Evolutionary conservation across 2,888 invertebrate species (phyloP).

Genomic region (Papilio demoleus): DNA sequence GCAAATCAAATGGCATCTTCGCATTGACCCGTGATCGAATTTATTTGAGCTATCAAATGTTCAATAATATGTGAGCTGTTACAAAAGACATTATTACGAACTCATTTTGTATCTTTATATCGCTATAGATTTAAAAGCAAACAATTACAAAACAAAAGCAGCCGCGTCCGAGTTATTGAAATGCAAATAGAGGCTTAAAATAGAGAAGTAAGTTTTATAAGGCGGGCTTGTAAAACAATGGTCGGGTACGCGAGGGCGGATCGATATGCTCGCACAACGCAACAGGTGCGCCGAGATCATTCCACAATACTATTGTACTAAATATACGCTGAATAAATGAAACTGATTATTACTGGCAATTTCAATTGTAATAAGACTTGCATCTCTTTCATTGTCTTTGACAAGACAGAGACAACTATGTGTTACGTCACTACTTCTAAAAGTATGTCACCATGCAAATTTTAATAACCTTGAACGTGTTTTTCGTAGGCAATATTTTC

Average conservation of each 20-base stretch:
- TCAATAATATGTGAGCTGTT: no score
- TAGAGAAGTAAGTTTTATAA: slow-evolving; percentile 39
- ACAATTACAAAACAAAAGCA: slow-evolving; percentile 14
- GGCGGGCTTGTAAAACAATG: slow-evolving; percentile 46
- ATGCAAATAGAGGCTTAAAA: slow-evolving; percentile 39
- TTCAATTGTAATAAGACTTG: neutral
- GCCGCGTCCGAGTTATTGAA: slow-evolving; percentile 32
- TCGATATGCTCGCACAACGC: slow-evolving; percentile 42
- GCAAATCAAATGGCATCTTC: no score
- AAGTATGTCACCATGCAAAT: no score
- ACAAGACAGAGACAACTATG: neutral
- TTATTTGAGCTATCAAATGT: no score
- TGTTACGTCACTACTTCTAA: neutral
- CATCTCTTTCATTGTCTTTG: neutral
- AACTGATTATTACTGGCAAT: neutral
- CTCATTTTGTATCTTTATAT: neutral
- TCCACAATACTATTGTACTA: slow-evolving; percentile 22
- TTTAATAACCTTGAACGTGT: no score
- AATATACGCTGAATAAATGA: slow-evolving; percentile 1
- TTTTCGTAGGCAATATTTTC: no score
- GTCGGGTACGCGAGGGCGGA: slow-evolving; percentile 42
- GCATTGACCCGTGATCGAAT: no score
- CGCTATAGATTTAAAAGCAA: slow-evolving; percentile 24
- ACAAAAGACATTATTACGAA: neutral
- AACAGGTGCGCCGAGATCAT: slow-evolving; percentile 41